Conservation (phyloP, 2,113 vertebrate species). For the Stictonetta naevosa region DNA sequence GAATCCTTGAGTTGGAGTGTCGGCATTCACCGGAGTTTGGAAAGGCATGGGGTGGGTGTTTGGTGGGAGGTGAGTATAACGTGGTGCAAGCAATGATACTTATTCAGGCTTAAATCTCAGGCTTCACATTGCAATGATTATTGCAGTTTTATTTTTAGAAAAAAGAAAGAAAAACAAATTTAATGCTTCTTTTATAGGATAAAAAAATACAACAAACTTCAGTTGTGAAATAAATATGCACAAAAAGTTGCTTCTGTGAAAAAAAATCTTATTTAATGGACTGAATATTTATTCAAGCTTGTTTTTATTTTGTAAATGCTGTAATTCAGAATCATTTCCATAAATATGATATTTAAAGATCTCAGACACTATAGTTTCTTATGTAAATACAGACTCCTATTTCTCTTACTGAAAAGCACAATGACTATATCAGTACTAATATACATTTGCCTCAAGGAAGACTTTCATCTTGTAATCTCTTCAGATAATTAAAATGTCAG, state of each 20-base stretch:
- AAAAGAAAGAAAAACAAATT: conserved; percentile 50
- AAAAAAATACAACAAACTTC: conserved; percentile 54
- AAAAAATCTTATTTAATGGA: conserved; percentile 80
- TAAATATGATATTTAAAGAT: conserved; percentile 87
- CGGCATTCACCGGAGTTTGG: conserved; percentile 19
- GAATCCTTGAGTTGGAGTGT: neutral
- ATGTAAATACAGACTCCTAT: conserved; percentile 81
- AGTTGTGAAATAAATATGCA: conserved; percentile 76
- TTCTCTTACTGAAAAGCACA: conserved; percentile 78
- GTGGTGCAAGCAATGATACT: conserved; percentile 60
- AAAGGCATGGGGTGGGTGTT: neutral
- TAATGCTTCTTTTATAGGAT: conserved; percentile 87
- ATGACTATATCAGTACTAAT: conserved; percentile 68
- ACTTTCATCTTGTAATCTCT: conserved; percentile 66
- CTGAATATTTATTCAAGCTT: conserved; percentile 89
- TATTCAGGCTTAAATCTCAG: conserved; percentile 90
- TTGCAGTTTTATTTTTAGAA: conserved; percentile 82
- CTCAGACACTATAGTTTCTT: conserved; percentile 85
- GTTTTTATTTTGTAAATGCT: conserved; percentile 94
- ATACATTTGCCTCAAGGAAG: conserved; percentile 54
- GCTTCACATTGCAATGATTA: conserved; percentile 84
- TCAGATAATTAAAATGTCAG: conserved; percentile 58
- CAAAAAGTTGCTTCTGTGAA: conserved; percentile 78
- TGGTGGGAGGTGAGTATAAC: conserved; percentile 5
- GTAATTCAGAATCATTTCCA: conserved; percentile 84